Evolutionary conservation across 2,797 vertebrate genomes (phyloP).

Genomic region (Megaceryle alcyon): DNA sequence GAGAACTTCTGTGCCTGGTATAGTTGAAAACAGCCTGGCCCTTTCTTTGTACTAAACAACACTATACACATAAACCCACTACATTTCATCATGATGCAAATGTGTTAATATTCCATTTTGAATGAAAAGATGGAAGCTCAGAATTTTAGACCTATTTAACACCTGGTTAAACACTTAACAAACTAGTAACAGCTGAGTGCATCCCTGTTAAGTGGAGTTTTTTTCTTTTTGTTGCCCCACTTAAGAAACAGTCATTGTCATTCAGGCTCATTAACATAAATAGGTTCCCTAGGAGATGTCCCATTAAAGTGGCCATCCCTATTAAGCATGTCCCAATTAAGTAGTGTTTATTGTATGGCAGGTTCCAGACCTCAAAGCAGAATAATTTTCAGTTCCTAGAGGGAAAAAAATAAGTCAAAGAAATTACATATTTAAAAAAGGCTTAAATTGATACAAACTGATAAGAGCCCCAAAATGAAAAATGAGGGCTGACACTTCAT

Average conservation of each 20-base stretch:
- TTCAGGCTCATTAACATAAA: slow-evolving; percentile 71
- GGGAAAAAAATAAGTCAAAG: slow-evolving; percentile 70
- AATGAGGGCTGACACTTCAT: slow-evolving; percentile 65
- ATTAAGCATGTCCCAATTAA: slow-evolving; percentile 75
- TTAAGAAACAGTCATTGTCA: slow-evolving; percentile 69
- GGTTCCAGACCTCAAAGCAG: slow-evolving; percentile 72
- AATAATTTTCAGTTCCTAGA: slow-evolving; percentile 71
- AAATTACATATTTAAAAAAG: slow-evolving; percentile 64
- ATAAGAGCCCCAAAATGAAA: slow-evolving; percentile 68
- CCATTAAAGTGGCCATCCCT: slow-evolving; percentile 74
- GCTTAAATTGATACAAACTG: slow-evolving; percentile 71
- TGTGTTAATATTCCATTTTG: neutral
- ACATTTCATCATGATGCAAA: neutral
- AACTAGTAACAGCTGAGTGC: slow-evolving; percentile 45
- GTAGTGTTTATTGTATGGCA: slow-evolving; percentile 73
- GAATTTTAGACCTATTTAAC: slow-evolving; percentile 41
- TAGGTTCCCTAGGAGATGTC: slow-evolving; percentile 75
- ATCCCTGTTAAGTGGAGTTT: slow-evolving; percentile 49
- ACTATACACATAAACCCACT: neutral
- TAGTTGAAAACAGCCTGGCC: neutral
- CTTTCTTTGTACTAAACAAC: neutral
- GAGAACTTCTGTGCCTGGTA: neutral
- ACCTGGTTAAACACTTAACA: slow-evolving; percentile 57
- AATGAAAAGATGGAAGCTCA: neutral
- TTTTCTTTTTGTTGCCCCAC: slow-evolving; percentile 66